Base-by-base conservation (phyloP, 2,797 vertebrate species). In the Galagoides demidoff region DNA sequence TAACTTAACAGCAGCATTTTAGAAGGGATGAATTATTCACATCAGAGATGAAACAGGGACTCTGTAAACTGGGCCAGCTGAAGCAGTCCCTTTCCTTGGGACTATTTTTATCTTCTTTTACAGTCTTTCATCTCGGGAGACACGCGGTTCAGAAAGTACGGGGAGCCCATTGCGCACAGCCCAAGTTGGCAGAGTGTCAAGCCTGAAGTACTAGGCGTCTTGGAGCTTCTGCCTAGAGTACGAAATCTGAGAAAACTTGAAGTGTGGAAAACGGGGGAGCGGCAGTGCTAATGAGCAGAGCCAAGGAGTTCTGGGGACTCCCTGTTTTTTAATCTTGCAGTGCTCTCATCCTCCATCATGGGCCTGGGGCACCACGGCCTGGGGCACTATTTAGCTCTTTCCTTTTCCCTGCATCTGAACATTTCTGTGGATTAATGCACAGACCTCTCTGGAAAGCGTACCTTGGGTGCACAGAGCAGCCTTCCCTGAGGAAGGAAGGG, bases 1-100 rank as follows among this genome's bases (percentile, higher is more conserved):
- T 92, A 43, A 95, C 89, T 92, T 85, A 81, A 95, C 97, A 89
- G 34, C 16, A 4, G 20, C 25, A 39, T 96, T 97, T 98, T 97
- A 84, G 89, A 94, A 97, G 79, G 79, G 20, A 98, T 98, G 94
- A 98, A 98, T 98, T 98, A 98, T 98, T 98, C 98, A 98, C 96
- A 95, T 63, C 95, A 9, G 92, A 95, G 97, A 97, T 95, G 97
- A 98, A 97, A 90, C 95, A 1, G 94, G 76, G 92, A 97, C 90
- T 97, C 97, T 95, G 96, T 92, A 87, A 96, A 95, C 91, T 95
- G 90, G 88, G 96, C 97, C 97, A 98, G 98, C 98, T 97, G 97
- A 98, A 98, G 97, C 97, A 76, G 94, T 22, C 1, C 93, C 95
- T 96, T 95, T 98, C 96, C 97, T 96, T 19, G 97, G 97, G 92